These are phyloP conservation scores for Acipenser ruthenus DNA, from an alignment of 2,797 vertebrate genomes.

Conservation along the genomic window DNA sequence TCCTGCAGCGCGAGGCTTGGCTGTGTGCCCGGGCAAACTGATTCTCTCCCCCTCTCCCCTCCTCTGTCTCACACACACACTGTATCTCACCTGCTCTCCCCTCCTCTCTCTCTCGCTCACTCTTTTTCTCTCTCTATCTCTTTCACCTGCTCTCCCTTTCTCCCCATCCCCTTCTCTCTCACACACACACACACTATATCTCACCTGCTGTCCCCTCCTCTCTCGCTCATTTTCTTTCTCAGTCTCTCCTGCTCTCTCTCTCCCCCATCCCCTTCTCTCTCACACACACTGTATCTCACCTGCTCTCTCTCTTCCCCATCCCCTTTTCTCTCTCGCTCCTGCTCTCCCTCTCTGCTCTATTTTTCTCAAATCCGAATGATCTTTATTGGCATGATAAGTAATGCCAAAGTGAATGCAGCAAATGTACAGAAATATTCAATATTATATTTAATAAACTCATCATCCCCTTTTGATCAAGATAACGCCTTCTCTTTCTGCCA, in stretches of 20 bases:
- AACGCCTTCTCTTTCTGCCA: background rate
- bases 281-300: background rate
- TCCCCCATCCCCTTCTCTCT: background rate
- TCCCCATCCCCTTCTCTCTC: background rate
- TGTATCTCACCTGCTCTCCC: constrained; percentile 38
- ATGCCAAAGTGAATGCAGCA: background rate
- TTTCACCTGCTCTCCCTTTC: background rate
- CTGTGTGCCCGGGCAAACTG: constrained; percentile 22
- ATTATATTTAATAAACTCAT: no score
- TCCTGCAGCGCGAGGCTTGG: background rate
- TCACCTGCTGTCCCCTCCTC: background rate
- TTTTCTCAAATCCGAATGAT: background rate
- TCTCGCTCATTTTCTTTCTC: background rate
- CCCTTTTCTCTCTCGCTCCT: background rate
- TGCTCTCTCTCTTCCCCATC: background rate
- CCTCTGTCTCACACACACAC: constrained; percentile 34
- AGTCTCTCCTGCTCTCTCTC: constrained; percentile 3
- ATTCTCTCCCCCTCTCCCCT: constrained; percentile 41
- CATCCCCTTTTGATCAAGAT: background rate
- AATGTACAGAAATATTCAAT: no score
- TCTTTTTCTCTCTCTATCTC: constrained; percentile 22
- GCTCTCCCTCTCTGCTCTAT: background rate
- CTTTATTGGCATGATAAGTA: background rate
- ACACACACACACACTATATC: background rate
- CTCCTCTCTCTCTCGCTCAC: constrained; percentile 34